Evolutionary conservation across 2,888 invertebrate species (phyloP).

Genomic region (Phymatocera aterrima): DNA sequence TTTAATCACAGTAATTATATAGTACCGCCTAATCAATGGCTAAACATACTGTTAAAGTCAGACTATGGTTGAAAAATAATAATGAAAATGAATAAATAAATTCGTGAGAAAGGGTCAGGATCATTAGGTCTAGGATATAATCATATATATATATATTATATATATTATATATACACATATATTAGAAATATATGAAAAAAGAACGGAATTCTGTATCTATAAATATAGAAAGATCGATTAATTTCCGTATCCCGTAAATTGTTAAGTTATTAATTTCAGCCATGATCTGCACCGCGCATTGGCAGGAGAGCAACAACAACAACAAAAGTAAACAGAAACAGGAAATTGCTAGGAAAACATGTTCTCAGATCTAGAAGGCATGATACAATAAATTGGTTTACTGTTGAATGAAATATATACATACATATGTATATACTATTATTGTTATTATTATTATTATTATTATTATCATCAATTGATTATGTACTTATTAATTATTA

Average conservation of each 20-base stretch:
- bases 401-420: conserved; percentile 51
- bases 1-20: conserved; percentile 48
- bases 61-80: conserved; percentile 33
- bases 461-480: no score
- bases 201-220: conserved; percentile 44
- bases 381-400: conserved; percentile 59
- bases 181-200: conserved; percentile 49
- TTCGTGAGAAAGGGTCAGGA: background rate
- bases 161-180: conserved; percentile 25
- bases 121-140: background rate
- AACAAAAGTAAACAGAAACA: background rate
- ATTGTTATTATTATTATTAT: no score
- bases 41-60: background rate
- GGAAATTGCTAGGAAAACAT: background rate
- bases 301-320: background rate
- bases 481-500: conserved; percentile 70
- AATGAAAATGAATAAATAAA: conserved; percentile 41
- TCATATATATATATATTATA: no score
- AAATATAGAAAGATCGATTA: conserved; percentile 13
- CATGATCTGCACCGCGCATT: no score
- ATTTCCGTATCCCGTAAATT: conserved; percentile 33
- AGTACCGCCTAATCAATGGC: conserved; percentile 28
- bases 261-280: no score
- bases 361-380: conserved; percentile 52
- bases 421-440: no score